Evolutionary conservation across 2,888 invertebrate genomes (phyloP).

Genomic region (Lomographa bimaculata): DNA sequence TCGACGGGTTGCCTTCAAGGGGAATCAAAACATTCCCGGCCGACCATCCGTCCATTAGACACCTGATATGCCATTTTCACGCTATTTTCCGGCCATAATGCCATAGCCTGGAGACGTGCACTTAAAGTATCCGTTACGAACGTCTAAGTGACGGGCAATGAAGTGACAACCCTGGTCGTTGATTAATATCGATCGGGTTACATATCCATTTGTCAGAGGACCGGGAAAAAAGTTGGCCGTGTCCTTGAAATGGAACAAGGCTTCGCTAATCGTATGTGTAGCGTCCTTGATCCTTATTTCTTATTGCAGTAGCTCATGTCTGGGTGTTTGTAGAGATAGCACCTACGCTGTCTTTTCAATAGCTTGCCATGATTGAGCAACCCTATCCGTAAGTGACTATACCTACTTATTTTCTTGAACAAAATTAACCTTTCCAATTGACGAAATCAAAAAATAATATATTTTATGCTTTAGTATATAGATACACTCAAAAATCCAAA

Average conservation of each 20-base stretch:
- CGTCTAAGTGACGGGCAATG: constrained; percentile 17
- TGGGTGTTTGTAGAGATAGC: too few relatives aligned
- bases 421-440: too few relatives aligned
- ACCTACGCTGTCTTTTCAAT: too few relatives aligned
- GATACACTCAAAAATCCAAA: too few relatives aligned
- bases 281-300: background rate
- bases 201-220: constrained; percentile 27
- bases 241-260: constrained; percentile 10
- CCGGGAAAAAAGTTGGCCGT: constrained; percentile 21
- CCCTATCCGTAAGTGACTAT: too few relatives aligned
- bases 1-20: constrained; percentile 21
- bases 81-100: constrained; percentile 39
- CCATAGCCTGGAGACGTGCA: constrained; percentile 42
- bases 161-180: constrained; percentile 20
- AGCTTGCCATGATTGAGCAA: too few relatives aligned
- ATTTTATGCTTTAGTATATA: too few relatives aligned
- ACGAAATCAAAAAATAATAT: too few relatives aligned
- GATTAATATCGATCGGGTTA: constrained; percentile 25
- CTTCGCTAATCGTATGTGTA: constrained; percentile 4
- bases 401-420: too few relatives aligned
- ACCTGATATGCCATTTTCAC: constrained; percentile 45
- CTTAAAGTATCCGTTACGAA: constrained; percentile 61
- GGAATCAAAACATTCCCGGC: constrained; percentile 25
- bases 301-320: too few relatives aligned
- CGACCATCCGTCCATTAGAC: constrained; percentile 51